Base-by-base conservation (phyloP, 1,140 invertebrate genomes). In the Gonatopus flavifemur region DNA sequence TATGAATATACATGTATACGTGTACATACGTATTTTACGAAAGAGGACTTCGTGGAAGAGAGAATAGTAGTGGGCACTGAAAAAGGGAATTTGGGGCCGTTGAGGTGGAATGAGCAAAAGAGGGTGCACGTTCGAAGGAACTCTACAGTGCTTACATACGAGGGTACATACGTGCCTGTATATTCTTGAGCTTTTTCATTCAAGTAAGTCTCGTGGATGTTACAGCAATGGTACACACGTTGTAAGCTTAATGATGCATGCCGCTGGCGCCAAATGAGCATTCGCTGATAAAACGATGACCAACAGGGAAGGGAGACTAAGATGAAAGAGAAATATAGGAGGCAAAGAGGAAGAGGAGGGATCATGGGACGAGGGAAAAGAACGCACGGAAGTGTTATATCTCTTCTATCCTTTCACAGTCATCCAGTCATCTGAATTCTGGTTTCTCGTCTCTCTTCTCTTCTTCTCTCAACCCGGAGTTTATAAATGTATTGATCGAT, bases 211-310 rank as follows among this genome's bases (percentile, higher is more conserved):
- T 59, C 62, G 52, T 52, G 52, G 62, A 52, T 58, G 51, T 57
- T 54, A 58, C 58, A 50, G 55, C 52, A n/a, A n/a, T n/a, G n/a
- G n/a, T n/a, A n/a, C n/a, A n/a, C n/a, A 62, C 55, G 56, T 52
- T 57, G 53, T 52, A 61, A 57, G 58, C 62, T 64, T 65, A 65
- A 65, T 61, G 62, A 65, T 64, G 62, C 62, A 57, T 65, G 55
- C 62, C 48, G 62, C 55, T 54, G 58, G 51, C 58, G 52, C 57
- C 62, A 58, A 64, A 62, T 60, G 59, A 62, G 59, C 62, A 58
- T 60, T 59, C 64, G 61, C 62, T 61, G 58, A 65, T 64, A 61
- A 65, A 65, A 25, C 37, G 31, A n/a, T 18, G 45, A 31, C 18
- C 45, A 18, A 6, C 12, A 18, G 30, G 25, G 12, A 13, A 25